Evolutionary conservation across 2,797 vertebrate genomes (phyloP).

Genomic region (Mycteria americana): DNA sequence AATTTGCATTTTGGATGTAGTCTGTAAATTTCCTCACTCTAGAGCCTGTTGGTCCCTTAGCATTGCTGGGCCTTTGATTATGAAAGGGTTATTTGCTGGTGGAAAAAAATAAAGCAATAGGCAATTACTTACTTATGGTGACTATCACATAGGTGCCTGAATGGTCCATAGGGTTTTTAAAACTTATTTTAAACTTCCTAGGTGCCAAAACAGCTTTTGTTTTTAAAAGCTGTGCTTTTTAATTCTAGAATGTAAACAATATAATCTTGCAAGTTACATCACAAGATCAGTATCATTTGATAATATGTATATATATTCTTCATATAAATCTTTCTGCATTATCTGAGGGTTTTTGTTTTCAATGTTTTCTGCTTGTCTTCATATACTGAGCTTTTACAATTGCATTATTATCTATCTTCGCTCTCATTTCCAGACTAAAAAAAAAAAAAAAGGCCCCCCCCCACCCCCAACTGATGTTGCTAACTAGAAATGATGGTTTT

Average conservation of each 20-base stretch:
- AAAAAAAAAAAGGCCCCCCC: neutral
- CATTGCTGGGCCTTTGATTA: neutral
- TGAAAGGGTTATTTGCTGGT: neutral
- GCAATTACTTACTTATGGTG: neutral
- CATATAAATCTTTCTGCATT: neutral
- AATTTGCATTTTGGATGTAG: neutral
- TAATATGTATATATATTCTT: neutral
- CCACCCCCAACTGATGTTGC: neutral
- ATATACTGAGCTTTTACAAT: neutral
- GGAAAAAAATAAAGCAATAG: neutral
- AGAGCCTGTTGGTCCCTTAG: neutral
- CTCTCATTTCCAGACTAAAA: neutral
- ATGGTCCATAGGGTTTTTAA: neutral
- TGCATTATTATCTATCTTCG: neutral
- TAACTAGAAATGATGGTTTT: neutral
- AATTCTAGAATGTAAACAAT: neutral
- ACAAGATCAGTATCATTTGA: neutral
- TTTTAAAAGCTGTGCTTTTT: neutral
- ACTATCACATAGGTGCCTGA: neutral
- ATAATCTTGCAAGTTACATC: neutral
- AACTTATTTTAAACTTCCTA: neutral
- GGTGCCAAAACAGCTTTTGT: neutral
- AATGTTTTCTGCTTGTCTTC: neutral
- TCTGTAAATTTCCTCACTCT: neutral
- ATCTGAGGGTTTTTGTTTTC: neutral